Percentiles rank a stretch among this genome's conserved stretches.
Evolutionary conservation across 2,113 vertebrate genomes (phyloP).

Genomic region (Cyanoramphus novaezelandiae): DNA sequence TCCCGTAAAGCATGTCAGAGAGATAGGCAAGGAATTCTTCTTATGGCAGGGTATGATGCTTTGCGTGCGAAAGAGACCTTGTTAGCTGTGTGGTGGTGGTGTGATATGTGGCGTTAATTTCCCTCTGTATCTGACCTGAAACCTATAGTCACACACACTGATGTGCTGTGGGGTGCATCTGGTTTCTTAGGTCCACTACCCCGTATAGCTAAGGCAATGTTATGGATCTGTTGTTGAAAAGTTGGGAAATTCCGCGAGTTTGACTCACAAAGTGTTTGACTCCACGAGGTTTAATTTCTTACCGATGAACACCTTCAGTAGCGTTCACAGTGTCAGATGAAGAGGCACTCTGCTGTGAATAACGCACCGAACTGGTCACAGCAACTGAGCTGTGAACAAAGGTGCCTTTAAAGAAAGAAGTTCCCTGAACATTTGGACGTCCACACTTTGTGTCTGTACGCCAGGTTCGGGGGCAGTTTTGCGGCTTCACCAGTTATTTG

Average conservation of each 20-base stretch:
- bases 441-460: neutral
- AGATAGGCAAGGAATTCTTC: neutral
- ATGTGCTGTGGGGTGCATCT: neutral
- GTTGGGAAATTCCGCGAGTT: neutral
- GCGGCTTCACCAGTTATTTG: neutral
- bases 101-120: neutral
- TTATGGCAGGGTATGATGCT: neutral
- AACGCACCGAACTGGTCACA: neutral
- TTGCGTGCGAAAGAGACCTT: neutral
- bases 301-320: neutral
- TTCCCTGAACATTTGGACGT: neutral
- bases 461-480: neutral
- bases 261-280: neutral
- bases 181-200: neutral
- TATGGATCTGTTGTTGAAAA: neutral
- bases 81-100: accelerated
- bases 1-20: neutral
- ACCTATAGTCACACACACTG: neutral
- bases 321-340: neutral
- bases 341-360: neutral
- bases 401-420: neutral
- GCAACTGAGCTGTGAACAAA: neutral
- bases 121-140: neutral
- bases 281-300: neutral
- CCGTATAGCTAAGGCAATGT: neutral